These are phyloP conservation scores for Tenodera sinensis DNA, from an alignment of 2,888 invertebrate genomes.

Conservation along the genomic window DNA sequence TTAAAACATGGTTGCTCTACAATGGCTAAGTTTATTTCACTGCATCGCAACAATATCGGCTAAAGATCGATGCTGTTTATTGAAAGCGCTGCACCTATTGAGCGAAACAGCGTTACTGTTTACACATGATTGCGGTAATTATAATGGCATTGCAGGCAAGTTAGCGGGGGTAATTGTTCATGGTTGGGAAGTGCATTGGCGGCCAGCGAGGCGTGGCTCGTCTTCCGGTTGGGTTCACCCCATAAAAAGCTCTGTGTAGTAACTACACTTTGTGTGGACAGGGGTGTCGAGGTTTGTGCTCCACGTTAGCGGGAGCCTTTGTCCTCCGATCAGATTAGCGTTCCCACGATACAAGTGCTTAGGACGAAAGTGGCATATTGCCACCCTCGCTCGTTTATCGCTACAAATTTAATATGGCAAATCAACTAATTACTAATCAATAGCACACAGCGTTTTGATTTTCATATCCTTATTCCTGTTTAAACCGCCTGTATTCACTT, in stretches of 20 bases:
- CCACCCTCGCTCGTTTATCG: neutral
- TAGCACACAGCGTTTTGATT: no score
- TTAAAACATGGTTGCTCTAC: neutral
- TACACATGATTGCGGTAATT: neutral
- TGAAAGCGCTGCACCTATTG: neutral
- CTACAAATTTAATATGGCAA: no score
- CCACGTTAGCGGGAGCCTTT: neutral
- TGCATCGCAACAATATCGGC: neutral
- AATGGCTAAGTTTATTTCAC: neutral
- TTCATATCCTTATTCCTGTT: no score
- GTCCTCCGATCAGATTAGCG: neutral
- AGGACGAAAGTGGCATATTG: neutral
- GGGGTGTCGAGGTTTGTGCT: slow-evolving; percentile 14
- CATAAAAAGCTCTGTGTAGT: neutral
- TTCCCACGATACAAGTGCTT: neutral
- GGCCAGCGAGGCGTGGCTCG: neutral
- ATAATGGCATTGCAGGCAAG: neutral
- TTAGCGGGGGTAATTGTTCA: neutral
- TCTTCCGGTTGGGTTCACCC: neutral
- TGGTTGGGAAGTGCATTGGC: neutral
- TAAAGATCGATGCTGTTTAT: neutral
- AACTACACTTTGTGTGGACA: neutral
- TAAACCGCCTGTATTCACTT: no score
- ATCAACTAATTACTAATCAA: no score
- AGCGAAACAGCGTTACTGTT: neutral